Evolutionary conservation across 2,797 vertebrate genomes (phyloP), one percentile per base, ranked within the genome.

Genomic region (Esox lucius): DNA sequence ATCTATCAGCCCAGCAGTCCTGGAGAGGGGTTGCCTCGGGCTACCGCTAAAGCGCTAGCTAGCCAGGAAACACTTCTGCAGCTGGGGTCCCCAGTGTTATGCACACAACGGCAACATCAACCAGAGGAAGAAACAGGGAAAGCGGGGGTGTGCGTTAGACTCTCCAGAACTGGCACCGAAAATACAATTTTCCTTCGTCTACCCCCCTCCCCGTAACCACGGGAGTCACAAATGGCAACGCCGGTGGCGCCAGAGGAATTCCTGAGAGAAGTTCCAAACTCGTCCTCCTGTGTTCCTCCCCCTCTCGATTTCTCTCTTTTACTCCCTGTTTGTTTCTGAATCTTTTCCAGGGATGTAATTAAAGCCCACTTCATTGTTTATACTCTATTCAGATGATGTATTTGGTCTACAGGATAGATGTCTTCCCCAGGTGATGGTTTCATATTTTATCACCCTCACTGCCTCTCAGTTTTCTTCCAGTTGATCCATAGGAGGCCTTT

Each of bases 1-100:
- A 1, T 91, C 90, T 87, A 90, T 91, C 88, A 86, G 87, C 81
- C 84, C 39, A 85, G 88, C 84, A 85, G 88, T 90, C 82, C 84
- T 86, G 86, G 72, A 89, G 85, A 81, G 83, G 74, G 77, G 75
- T 70, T 71, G 83, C 87, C 87, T 59, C 73, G 75, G 86, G 89
- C 88, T 67, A 87, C 87, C 42, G 77, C 85, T 83, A 78, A 86
- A 86, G 74, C 79, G 84, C 79, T 72, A 87, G 84, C 79, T 72
- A 87, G 81, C 84, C 82, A 86, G 86, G 87, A 78, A 86, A 68
- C 86, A 85, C 89, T 88, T 91, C 89, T 89, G 87, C 84, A 90
- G 84, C 85, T 85, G 82, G 78, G 56, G 84, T 79, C 83, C 79
- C 62, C 78, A 83, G 82, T 72, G 49, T 79, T 77, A 80, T 71